phyloP scores from a whole-genome alignment of 2,888 invertebrate genomes.

The Cantharis flavilabris region DNA sequence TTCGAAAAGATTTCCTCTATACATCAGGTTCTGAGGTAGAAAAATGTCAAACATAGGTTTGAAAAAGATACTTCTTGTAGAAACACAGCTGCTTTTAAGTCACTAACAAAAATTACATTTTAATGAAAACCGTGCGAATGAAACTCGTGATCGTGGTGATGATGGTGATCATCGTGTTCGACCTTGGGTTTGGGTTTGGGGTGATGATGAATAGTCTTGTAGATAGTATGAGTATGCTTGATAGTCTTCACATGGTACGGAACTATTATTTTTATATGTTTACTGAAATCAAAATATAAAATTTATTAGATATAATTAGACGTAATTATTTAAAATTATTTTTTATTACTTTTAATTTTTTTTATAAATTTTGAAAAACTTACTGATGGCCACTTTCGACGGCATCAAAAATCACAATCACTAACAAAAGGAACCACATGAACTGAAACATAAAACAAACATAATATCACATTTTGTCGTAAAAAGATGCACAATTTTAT shows the following conservation, averaged over 20 bases:
- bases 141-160: constrained; percentile 15
- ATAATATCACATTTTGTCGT: background rate
- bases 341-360: no score
- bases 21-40: background rate
- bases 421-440: constrained; percentile 32
- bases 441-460: constrained; percentile 30
- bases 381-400: constrained; percentile 38
- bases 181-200: constrained; percentile 39
- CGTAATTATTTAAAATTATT: no score
- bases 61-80: background rate
- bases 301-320: no score
- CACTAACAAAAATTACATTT: background rate
- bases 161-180: background rate
- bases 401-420: constrained; percentile 32
- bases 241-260: constrained; percentile 71
- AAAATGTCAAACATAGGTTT: background rate
- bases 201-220: constrained; percentile 67
- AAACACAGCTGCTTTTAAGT: background rate
- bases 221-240: constrained; percentile 74
- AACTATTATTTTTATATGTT: constrained; percentile 70
- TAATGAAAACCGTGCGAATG: background rate
- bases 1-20: background rate
- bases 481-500: background rate
- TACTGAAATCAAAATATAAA: constrained; percentile 50
- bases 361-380: constrained; percentile 13